Evolutionary conservation across 2,113 vertebrate species (phyloP), one percentile per base, ranked within the genome.

Genomic region (Dipodomys spectabilis): DNA sequence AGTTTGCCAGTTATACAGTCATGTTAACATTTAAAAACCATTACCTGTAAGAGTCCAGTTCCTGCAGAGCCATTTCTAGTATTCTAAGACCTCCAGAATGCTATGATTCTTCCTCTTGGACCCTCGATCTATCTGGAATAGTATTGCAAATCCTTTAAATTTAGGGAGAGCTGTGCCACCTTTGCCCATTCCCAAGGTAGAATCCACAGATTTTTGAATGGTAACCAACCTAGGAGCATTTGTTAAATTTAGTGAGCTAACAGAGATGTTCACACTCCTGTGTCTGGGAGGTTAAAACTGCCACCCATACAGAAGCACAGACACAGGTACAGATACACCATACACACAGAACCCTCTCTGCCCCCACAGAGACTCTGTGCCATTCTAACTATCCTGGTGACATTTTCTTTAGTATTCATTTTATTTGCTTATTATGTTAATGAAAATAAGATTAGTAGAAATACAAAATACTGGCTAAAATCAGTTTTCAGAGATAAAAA

Each of bases 381-480:
- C n/a, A 1, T 82, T 72, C 82, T 49, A 77, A 25, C 18, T 64
- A 1, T 86, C 19, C 60, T 60, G 7, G 28, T 39, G 67, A 72
- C 16, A n/a, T 12, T n/a, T 53, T 32, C 77, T 89, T 77, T 86
- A 80, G 65, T 32, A 81, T n/a, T 8, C 13, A 20, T n/a, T 13
- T 30, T 67, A 12, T 73, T 86, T 75, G 30, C 30, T 90, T 88
- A 65, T 88, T 92, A 84, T 83, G 71, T 64, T 83, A 82, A 95
- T 78, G 64, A 32, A 80, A 82, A 25, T 7, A 77, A 72, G 32
- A 67, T 92, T 30, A 94, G 18, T 15, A 69, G 62, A 86, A 60
- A 62, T 7, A 45, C 60, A 73, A 22, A 87, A 78, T 73, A 81
- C 71, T 64, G 22, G 20, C 74, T 80, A 75, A 35, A 71, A 78